These are phyloP conservation scores for Stomorhina lunata DNA, from an alignment of 2,888 invertebrate species.

Conservation along the genomic window DNA sequence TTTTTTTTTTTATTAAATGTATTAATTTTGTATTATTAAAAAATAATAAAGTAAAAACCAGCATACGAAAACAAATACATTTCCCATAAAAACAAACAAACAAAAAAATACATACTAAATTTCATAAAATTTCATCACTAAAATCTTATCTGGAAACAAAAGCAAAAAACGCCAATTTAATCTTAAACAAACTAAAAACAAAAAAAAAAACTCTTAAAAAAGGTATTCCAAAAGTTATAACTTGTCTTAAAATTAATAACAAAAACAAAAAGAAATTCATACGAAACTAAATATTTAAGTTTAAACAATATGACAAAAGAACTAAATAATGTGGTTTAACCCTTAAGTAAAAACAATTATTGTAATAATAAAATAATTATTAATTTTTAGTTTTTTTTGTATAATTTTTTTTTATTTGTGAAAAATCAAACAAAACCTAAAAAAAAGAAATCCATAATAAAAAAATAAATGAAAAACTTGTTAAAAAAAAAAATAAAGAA, in stretches of 20 bases:
- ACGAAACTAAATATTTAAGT: slow-evolving; percentile 61
- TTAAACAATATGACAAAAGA: slow-evolving; percentile 32
- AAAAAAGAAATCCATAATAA: slow-evolving; percentile 55
- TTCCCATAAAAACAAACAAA: slow-evolving; percentile 61
- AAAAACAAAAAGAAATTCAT: slow-evolving; percentile 37
- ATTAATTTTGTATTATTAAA: slow-evolving; percentile 71
- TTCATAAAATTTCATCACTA: slow-evolving; percentile 24
- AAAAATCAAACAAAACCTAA: slow-evolving; percentile 62
- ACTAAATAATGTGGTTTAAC: slow-evolving; percentile 62
- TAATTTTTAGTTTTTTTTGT: slow-evolving; percentile 52
- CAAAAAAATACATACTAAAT: slow-evolving; percentile 39
- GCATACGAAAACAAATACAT: slow-evolving; percentile 57
- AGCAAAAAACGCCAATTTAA: slow-evolving; percentile 55
- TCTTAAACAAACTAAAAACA: slow-evolving; percentile 37
- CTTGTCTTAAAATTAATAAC: slow-evolving; percentile 57
- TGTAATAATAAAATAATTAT: slow-evolving; percentile 55
- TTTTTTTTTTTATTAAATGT: slow-evolving; percentile 75
- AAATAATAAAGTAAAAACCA: slow-evolving; percentile 63
- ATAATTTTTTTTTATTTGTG: slow-evolving; percentile 59
- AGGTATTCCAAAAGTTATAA: slow-evolving; percentile 64
- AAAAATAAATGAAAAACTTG: slow-evolving; percentile 45
- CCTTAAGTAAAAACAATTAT: slow-evolving; percentile 55
- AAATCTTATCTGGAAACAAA: slow-evolving; percentile 50
- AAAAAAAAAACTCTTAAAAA: slow-evolving; percentile 35
- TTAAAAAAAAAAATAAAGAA: slow-evolving; percentile 50